Base-by-base conservation (phyloP, 2,888 invertebrate genomes). In the Drosophila lacicola region DNA sequence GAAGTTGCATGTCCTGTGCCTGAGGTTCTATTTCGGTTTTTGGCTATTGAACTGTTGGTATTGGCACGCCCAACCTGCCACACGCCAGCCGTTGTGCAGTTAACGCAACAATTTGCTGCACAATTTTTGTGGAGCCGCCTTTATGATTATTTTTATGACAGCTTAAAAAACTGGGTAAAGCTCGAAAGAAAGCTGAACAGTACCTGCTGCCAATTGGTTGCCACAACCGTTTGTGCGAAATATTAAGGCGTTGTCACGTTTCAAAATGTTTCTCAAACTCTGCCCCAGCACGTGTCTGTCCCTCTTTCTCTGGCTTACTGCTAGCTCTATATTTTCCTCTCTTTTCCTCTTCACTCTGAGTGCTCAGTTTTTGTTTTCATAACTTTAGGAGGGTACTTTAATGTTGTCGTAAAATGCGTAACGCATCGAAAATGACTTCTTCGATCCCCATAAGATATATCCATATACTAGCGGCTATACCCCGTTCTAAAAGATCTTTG, bases 161-260 rank as follows among this genome's bases (percentile, higher is more conserved):
- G 46, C 54, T 49, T 54, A 49, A 56, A 58, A 65, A 58, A 47
- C 42, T 11, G 34, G 29, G 41, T 33, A 42, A 44, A 11, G 34
- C 17, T 37, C 36, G 55, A 63, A 50, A 41, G 10, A 46, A 39
- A 63, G 49, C 45, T 60, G 62, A 66, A 73, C 66, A 61, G 71
- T 78, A 82, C 79, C 82, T 82, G 84, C 66, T 64, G 62, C 80
- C 71, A 79, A 70, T 82, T 79, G 80, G 70, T 61, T 53, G 37
- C 60, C 60, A 33, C 78, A 68, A 67, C 56, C 62, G 45, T 36
- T 61, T 75, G 53, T 56, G 63, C 63, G 57, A 72, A 57, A 63
- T 62, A 69, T 61, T 36, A 58, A 62, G 71, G 61, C 74, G 70
- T 60, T 82, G 80, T 85, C 80, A 81, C 85, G 85, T 82, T 69